Conservation (phyloP, 2,113 vertebrate species). For the Neotoma lepida region DNA sequence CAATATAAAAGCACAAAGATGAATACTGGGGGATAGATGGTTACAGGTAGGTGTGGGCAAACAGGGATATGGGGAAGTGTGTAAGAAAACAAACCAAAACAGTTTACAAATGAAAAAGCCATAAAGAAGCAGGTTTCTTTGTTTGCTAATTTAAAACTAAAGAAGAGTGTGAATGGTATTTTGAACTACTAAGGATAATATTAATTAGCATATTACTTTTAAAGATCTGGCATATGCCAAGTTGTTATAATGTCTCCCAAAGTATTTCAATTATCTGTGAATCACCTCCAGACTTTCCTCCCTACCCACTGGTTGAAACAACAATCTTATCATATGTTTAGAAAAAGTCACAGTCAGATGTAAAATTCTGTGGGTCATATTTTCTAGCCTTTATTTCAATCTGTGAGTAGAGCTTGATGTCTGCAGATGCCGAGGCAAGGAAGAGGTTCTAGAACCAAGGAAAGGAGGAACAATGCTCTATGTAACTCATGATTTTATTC, state of each 20-base stretch:
- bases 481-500: neutral
- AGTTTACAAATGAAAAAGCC: neutral
- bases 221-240: neutral
- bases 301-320: neutral
- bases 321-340: neutral
- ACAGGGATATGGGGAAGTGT: rapidly evolving
- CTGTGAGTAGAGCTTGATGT: neutral
- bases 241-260: neutral
- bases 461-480: neutral
- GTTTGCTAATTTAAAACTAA: neutral
- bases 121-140: neutral
- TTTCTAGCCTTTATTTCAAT: neutral
- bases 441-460: neutral
- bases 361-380: neutral
- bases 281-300: neutral
- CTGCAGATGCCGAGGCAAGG: neutral
- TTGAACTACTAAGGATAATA: neutral
- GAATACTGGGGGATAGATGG: neutral
- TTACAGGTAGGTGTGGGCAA: neutral
- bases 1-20: neutral
- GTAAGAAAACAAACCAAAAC: neutral
- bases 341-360: neutral
- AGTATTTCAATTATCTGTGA: conserved; percentile 38
- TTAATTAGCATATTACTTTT: neutral
- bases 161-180: neutral